These are phyloP conservation scores for Agrochola circellaris DNA, from an alignment of 2,888 invertebrate species.

Conservation along the genomic window DNA sequence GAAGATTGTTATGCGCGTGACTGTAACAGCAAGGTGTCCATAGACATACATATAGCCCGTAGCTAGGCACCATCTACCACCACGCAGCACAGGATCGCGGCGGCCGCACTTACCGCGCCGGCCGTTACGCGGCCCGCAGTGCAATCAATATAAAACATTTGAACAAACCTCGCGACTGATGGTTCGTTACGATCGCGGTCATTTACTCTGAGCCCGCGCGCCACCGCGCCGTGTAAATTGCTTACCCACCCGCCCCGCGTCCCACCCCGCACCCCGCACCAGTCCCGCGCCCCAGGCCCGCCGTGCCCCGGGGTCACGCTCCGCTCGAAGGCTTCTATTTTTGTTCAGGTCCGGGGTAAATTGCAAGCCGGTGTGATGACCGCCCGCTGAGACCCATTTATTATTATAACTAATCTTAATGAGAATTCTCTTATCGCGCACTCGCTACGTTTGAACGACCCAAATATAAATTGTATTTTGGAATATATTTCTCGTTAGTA, in stretches of 20 bases:
- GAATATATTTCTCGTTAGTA: slow-evolving; percentile 41
- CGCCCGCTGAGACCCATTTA: slow-evolving; percentile 67
- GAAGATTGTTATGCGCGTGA: neutral
- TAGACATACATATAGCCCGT: neutral
- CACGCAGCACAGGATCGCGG: neutral
- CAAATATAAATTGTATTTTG: slow-evolving; percentile 48
- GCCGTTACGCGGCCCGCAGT: slow-evolving; percentile 12
- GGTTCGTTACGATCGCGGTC: slow-evolving; percentile 63
- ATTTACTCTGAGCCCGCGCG: slow-evolving; percentile 60
- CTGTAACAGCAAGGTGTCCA: neutral
- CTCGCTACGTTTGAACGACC: slow-evolving; percentile 45
- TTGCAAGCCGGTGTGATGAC: slow-evolving; percentile 63
- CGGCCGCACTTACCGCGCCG: neutral
- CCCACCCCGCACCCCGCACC: neutral
- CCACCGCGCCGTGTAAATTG: slow-evolving; percentile 59
- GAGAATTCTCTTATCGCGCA: slow-evolving; percentile 62
- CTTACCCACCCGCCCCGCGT: slow-evolving; percentile 17
- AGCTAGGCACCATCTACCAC: neutral
- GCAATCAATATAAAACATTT: slow-evolving; percentile 49
- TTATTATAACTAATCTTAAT: slow-evolving; percentile 69
- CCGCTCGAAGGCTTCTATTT: slow-evolving; percentile 69
- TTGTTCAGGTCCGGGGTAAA: slow-evolving; percentile 64
- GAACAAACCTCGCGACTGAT: slow-evolving; percentile 59
- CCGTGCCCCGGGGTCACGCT: slow-evolving; percentile 64
- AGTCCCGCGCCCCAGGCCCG: slow-evolving; percentile 23